A percentile compares a stretch with the other conserved stretches of the same genome.
Evolutionary conservation across 2,113 vertebrate genomes (phyloP).

Genomic region (Silurus glanis): DNA sequence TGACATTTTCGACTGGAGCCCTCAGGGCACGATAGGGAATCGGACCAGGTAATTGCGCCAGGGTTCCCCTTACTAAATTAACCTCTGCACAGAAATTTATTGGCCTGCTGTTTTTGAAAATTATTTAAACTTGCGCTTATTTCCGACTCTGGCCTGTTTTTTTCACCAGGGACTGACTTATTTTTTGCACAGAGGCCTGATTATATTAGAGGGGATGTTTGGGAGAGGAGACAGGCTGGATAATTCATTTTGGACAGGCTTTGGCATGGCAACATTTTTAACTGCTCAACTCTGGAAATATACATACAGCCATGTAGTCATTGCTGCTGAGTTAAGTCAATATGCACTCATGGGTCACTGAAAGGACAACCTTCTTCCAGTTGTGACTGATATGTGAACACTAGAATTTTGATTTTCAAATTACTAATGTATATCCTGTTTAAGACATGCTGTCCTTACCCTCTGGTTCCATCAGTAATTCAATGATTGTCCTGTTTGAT

Average conservation of each 20-base stretch:
- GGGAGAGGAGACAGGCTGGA: constrained; percentile 54
- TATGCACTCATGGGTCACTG: constrained; percentile 55
- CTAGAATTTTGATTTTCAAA: constrained; percentile 48
- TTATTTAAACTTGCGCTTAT: constrained; percentile 75
- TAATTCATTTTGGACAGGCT: constrained; percentile 59
- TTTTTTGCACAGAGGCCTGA: constrained; percentile 50
- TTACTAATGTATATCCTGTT: constrained; percentile 21
- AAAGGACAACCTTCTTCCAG: constrained; percentile 44
- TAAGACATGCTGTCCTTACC: not conserved
- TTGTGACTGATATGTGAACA: constrained; percentile 47
- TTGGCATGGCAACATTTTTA: constrained; percentile 52
- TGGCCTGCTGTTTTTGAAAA: constrained; percentile 69
- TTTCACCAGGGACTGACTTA: constrained; percentile 41
- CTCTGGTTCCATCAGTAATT: constrained; percentile 33
- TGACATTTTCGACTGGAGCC: constrained; percentile 74
- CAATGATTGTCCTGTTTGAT: constrained; percentile 22
- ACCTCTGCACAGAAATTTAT: constrained; percentile 76
- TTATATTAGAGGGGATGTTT: constrained; percentile 63
- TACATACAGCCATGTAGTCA: constrained; percentile 44
- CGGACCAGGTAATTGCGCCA: constrained; percentile 73
- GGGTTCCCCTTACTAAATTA: constrained; percentile 75
- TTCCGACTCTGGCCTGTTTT: constrained; percentile 42
- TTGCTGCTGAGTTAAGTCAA: constrained; percentile 62
- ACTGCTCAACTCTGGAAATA: constrained; percentile 67
- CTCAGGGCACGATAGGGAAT: constrained; percentile 70